Evolutionary conservation across 2,797 vertebrate species (phyloP), one percentile per base, ranked within the genome.

Genomic region (Champsocephalus esox): DNA sequence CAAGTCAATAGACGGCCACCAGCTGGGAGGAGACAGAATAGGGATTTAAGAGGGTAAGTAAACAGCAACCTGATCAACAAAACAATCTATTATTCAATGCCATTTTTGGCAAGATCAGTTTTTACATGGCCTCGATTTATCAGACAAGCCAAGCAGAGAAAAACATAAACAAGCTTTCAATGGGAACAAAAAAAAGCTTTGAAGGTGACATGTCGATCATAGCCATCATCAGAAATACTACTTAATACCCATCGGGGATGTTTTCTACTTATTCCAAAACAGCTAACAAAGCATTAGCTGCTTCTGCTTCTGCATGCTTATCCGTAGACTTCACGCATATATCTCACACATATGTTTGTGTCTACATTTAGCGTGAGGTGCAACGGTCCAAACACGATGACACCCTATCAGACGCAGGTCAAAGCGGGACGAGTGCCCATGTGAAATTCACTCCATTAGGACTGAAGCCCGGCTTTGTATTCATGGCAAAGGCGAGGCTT

Each of bases 31-130:
- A 95, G 94, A 80, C 93, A 93, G 93, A 95, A 87, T 92, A 94
- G 96, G 96, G 96, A 94, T 96, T 90, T 96, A 93, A 96, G 95
- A 96, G 95, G 95, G 94, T 96, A 97, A 96, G 96, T 95, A 97
- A 96, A 97, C 94, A 95, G 94, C 95, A 95, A 96, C 95, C 95
- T 95, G 96, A 96, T 96, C 96, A 95, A 93, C 91, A 90, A 91
- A 92, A 94, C 94, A 92, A 96, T 97, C 94, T 96, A 97, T 98
- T 97, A 97, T 97, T 97, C 95, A 98, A 87, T 92, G 92, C 92
- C 93, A 94, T 95, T 96, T 96, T 96, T 96, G 95, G 93, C 92
- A 92, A 94, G 93, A 95, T 95, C 93, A 91, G 82, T 94, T 96
- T 96, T 95, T 92, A 96, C 96, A 93, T 93, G 94, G 91, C 92